These are phyloP conservation scores for Polydrusus pterygomalis DNA, from an alignment of 2,888 invertebrate genomes.

Conservation along the genomic window DNA sequence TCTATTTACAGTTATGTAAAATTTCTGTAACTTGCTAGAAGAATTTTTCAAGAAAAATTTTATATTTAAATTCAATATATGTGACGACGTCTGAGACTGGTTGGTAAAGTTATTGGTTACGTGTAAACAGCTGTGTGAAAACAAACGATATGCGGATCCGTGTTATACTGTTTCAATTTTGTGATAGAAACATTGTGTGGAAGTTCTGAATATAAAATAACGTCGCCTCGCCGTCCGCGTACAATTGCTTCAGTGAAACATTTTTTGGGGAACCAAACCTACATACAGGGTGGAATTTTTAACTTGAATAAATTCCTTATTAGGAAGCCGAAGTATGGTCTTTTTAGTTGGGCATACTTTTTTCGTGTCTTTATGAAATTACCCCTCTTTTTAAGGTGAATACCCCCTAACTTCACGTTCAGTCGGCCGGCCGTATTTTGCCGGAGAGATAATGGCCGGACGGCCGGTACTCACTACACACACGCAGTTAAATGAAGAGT, in stretches of 20 bases:
- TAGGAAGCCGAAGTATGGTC: too few relatives aligned
- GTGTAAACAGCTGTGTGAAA: slow-evolving; percentile 9
- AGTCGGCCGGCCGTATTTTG: too few relatives aligned
- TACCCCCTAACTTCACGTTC: too few relatives aligned
- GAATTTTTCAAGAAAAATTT: slow-evolving; percentile 34
- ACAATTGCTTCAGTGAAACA: not conserved
- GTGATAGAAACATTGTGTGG: slow-evolving; percentile 3
- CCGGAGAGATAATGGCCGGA: too few relatives aligned
- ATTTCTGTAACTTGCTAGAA: slow-evolving; percentile 19
- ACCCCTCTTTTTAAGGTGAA: too few relatives aligned
- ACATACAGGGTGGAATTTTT: too few relatives aligned
- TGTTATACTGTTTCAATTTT: slow-evolving; percentile 4
- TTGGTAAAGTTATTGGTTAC: slow-evolving; percentile 28
- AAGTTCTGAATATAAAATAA: slow-evolving; percentile 4
- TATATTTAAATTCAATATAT: slow-evolving; percentile 44
- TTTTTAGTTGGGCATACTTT: too few relatives aligned
- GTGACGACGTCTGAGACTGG: slow-evolving; percentile 23
- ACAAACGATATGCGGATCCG: slow-evolving; percentile 12
- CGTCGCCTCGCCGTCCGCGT: not conserved
- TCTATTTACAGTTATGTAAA: slow-evolving; percentile 42
- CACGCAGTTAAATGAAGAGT: too few relatives aligned
- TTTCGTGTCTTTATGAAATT: too few relatives aligned
- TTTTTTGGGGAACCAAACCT: not conserved
- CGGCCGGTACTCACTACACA: too few relatives aligned
- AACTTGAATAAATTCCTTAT: too few relatives aligned